Base-by-base conservation (phyloP, 1,140 invertebrate genomes). In the Pinna nobilis region DNA sequence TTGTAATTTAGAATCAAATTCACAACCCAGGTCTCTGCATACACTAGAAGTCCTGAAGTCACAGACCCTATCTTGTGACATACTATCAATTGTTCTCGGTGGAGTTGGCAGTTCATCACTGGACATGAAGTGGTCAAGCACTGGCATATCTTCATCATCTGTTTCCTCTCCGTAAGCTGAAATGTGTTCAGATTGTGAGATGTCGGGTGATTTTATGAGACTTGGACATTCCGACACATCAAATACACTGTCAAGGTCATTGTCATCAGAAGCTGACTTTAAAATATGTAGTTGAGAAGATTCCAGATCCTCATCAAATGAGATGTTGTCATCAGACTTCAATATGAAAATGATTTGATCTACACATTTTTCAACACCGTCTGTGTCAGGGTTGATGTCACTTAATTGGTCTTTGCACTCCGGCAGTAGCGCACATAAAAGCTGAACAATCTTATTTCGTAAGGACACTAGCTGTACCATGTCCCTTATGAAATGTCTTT, bases 401-500 rank as follows among this genome's bases (percentile, higher is more conserved):
- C 65, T 61, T 33, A 65, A 59, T 18, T 65, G 25, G 25, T 70
- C 41, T 37, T 30, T 39, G 53, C 60, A 65, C 37, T 57, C 47
- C 9, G 73, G 73, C 15, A 75, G 60, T 23, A 75, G 37, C 9
- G 50, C 28, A 25, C 39, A 53, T 41, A 68, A 57, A 28, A 75
- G 50, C 44, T 41, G 41, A 50, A 75, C 59, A 18, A 75, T 53
- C 51, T 75, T 75, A 59, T 75, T 75, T 50, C 73, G 51, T 39
- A 75, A 59, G 0, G 67, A 75, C 23, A 75, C 67, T n/a, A 75
- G 33, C n/a, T 65, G 73, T 28, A 61, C 23, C 73, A 75, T 75
- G 33, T 75, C 73, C 13, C 67, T 37, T 51, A 75, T 75, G 35
- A 75, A 75, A 47, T 53, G 60, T 70, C 63, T 75, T 9, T 75